Percentiles rank a stretch among this genome's conserved stretches.
Evolutionary conservation across 2,113 vertebrate genomes (phyloP).

Genomic region (Laterallus jamaicensis): DNA sequence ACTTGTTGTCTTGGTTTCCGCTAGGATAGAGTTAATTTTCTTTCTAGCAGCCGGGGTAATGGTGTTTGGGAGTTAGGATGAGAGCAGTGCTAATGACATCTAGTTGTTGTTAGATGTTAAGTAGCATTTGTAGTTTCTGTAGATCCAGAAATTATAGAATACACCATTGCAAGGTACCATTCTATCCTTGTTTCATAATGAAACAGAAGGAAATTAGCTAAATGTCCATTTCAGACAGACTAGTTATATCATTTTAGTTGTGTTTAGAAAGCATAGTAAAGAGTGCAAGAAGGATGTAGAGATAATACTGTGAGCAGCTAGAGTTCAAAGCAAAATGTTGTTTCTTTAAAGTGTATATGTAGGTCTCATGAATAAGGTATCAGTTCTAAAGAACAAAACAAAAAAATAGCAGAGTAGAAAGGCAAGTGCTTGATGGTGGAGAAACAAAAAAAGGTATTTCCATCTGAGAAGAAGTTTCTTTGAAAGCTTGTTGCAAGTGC

Average conservation of each 20-base stretch:
- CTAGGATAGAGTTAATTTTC: no score
- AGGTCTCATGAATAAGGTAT: not conserved
- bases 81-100: no score
- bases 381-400: not conserved
- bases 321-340: not conserved
- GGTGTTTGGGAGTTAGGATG: no score
- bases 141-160: not conserved
- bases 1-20: not conserved
- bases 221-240: not conserved
- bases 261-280: not conserved
- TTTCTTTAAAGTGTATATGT: not conserved
- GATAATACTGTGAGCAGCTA: not conserved
- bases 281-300: not conserved
- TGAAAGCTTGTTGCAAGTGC: not conserved
- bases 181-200: not conserved
- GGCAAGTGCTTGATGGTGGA: not conserved
- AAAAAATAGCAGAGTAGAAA: not conserved
- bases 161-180: not conserved
- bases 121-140: not conserved
- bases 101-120: not conserved
- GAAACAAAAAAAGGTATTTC: not conserved
- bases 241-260: not conserved
- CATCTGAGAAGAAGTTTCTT: not conserved
- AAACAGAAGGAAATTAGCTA: not conserved
- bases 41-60: no score